Evolutionary conservation across 2,888 invertebrate species (phyloP), one percentile per base, ranked within the genome.

Genomic region (Caenorhabditis uteleia): DNA sequence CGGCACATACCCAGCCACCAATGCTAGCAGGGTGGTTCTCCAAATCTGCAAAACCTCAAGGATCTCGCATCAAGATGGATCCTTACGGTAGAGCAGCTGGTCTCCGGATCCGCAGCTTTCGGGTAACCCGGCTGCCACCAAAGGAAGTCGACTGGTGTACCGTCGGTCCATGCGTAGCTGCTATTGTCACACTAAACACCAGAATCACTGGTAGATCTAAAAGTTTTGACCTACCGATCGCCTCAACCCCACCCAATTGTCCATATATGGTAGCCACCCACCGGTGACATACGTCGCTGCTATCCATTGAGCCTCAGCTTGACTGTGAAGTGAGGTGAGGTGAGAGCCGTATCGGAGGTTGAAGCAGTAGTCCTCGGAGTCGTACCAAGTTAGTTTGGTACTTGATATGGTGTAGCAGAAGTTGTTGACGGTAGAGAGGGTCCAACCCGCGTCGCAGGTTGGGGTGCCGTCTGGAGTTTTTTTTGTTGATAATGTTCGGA

Each of bases 51-150:
- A 14, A 43, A 43, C 7, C n/a, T n/a, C n/a, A n/a, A n/a, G n/a
- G n/a, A n/a, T n/a, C n/a, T n/a, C n/a, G n/a, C n/a, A n/a, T n/a
- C n/a, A n/a, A n/a, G 6, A 26, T 27, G 5, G 6, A 34, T 14
- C 14, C 42, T 14, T 27, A 43, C 42, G 1, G 60, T 60, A 1
- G 40, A 53, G 44, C 60, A 60, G 49, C 60, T 60, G 27, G 44
- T 29, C 20, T 60, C 60, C 0, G 60, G 43, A 10, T 45, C 54
- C 5, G 27, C 23, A 0, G 60, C 54, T 27, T 45, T 21, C 1
- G 60, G 60, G 23, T 60, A 54, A 2, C 54, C 60, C 4, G 60
- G 44, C 27, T 54, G 53, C 60, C 60, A 60, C 60, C 53, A 60
- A 4, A 54, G 26, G 16, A 44, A 60, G 26, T 54, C 54, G 16